Percentiles rank a stretch among this genome's conserved stretches.
These are phyloP conservation scores for Rhorus exstirpatorius DNA, from an alignment of 2,888 invertebrate species.

Conservation along the genomic window DNA sequence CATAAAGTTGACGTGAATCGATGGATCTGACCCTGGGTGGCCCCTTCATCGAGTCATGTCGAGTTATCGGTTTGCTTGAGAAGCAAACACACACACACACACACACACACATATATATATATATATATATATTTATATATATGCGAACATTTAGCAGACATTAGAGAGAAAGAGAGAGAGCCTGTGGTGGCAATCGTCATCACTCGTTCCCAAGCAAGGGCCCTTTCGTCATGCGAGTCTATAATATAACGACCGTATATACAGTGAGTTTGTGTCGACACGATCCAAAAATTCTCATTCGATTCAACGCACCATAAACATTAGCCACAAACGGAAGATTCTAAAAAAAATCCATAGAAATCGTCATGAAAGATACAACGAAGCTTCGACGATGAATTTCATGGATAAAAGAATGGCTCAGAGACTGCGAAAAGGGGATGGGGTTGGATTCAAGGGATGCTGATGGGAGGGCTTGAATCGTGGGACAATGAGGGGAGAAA, in stretches of 20 bases:
- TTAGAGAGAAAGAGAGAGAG: neutral
- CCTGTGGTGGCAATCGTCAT: slow-evolving; percentile 14
- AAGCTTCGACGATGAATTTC: slow-evolving; percentile 70
- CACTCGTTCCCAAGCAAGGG: slow-evolving; percentile 36
- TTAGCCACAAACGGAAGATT: slow-evolving; percentile 58
- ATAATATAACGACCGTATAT: slow-evolving; percentile 29
- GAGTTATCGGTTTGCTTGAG: slow-evolving; percentile 54
- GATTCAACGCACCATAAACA: slow-evolving; percentile 56
- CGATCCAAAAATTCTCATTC: slow-evolving; percentile 63
- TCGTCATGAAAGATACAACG: slow-evolving; percentile 68
- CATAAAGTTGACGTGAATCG: slow-evolving; percentile 61
- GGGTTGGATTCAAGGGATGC: slow-evolving; percentile 4
- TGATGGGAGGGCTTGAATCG: slow-evolving; percentile 22
- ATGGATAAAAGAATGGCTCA: slow-evolving; percentile 1
- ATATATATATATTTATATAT: neutral
- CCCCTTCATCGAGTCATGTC: slow-evolving; percentile 65
- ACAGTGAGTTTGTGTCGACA: neutral
- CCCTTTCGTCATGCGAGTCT: slow-evolving; percentile 55
- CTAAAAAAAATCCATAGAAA: slow-evolving; percentile 68
- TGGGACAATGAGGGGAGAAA: slow-evolving; percentile 9
- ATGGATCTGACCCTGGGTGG: slow-evolving; percentile 62
- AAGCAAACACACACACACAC: slow-evolving; percentile 18
- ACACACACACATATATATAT: neutral
- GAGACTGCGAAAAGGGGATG: slow-evolving; percentile 8
- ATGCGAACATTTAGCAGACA: neutral